phyloP scores from a whole-genome alignment of 2,888 invertebrate species.

The Brachynemurus nebulosus region DNA sequence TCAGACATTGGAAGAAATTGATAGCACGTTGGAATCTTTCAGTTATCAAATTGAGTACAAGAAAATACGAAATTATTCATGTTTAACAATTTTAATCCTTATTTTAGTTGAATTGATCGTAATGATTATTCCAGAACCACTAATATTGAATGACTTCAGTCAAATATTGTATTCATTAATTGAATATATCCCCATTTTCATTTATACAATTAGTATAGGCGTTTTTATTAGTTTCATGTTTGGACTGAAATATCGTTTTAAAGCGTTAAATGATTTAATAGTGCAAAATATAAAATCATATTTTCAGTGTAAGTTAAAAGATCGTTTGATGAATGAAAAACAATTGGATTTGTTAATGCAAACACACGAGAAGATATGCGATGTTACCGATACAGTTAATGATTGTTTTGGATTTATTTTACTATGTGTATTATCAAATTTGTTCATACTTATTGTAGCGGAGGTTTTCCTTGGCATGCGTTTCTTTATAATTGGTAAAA shows the following conservation, averaged over 20 bases:
- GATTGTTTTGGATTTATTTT: neutral
- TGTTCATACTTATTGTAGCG: neutral
- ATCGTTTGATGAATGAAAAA: neutral
- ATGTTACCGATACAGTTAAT: neutral
- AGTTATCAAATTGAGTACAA: neutral
- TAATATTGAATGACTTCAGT: neutral
- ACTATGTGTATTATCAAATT: neutral
- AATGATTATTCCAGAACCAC: neutral
- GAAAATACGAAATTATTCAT: neutral
- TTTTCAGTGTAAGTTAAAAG: neutral
- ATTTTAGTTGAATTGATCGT: neutral
- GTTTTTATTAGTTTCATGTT: neutral
- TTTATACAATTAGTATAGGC: neutral
- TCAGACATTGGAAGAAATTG: neutral
- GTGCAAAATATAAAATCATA: neutral
- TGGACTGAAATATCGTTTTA: neutral
- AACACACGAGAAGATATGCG: neutral
- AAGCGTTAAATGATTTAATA: neutral
- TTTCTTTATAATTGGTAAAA: neutral
- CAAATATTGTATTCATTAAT: neutral
- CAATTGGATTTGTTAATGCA: neutral
- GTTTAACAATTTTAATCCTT: neutral
- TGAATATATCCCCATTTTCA: neutral
- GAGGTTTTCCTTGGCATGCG: neutral
- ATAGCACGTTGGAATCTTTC: neutral